phyloP scores from a whole-genome alignment of 1,140 invertebrate species.

The Elymnias hypermnestra region DNA sequence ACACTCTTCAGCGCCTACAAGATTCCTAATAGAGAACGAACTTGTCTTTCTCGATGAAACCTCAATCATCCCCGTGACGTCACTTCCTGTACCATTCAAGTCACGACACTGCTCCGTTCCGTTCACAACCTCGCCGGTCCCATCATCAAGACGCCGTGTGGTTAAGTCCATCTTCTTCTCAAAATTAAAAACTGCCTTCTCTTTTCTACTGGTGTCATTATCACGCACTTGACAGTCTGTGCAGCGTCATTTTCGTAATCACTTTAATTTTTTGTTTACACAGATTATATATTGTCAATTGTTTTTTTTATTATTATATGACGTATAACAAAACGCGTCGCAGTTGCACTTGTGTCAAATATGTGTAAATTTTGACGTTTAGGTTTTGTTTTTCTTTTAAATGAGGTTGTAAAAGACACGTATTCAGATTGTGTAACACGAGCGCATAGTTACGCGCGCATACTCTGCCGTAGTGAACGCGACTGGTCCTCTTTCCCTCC shows the following conservation, averaged over 20 bases:
- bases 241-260: slow-evolving; percentile 25
- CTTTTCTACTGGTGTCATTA: slow-evolving; percentile 27
- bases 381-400: slow-evolving; percentile 7
- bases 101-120: slow-evolving; percentile 48
- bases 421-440: slow-evolving; percentile 10
- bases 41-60: slow-evolving; percentile 47
- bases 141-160: slow-evolving; percentile 52
- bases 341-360: not conserved
- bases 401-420: slow-evolving; percentile 18
- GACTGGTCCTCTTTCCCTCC: slow-evolving; percentile 63
- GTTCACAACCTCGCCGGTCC: slow-evolving; percentile 31
- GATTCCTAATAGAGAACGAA: slow-evolving; percentile 58
- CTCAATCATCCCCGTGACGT: slow-evolving; percentile 45
- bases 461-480: slow-evolving; percentile 45
- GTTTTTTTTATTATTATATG: no score
- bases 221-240: slow-evolving; percentile 29
- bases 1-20: slow-evolving; percentile 50
- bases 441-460: slow-evolving; percentile 45
- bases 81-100: slow-evolving; percentile 46
- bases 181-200: slow-evolving; percentile 23
- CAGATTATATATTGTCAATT: slow-evolving; percentile 10
- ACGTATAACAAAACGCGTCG: no score
- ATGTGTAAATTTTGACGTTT: slow-evolving; percentile 2
- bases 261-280: slow-evolving; percentile 3
- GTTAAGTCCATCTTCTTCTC: slow-evolving; percentile 63